phyloP scores from a whole-genome alignment of 2,113 vertebrate genomes.

The Gopherus flavomarginatus region DNA sequence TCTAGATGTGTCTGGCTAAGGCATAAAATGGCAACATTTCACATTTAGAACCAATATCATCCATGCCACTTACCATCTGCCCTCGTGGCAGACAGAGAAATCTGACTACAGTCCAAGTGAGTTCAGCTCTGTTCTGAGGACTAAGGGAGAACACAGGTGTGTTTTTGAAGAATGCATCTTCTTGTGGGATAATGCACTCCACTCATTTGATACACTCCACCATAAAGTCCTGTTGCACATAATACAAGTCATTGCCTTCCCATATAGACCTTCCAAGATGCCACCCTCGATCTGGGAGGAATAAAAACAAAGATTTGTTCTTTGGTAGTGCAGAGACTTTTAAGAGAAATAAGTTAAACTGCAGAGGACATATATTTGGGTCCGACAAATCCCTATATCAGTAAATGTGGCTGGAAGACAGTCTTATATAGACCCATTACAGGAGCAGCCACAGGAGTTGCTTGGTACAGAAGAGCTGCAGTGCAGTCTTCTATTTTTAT shows the following conservation, averaged over 20 bases:
- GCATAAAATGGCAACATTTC: slow-evolving; percentile 36
- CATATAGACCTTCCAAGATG: not conserved
- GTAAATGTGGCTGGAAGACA: not conserved
- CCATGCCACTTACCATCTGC: slow-evolving; percentile 17
- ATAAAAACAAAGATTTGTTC: not conserved
- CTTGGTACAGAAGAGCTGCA: not conserved
- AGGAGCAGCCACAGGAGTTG: not conserved
- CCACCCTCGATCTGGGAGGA: not conserved
- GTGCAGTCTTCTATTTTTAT: not conserved
- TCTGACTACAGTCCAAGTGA: slow-evolving; percentile 12
- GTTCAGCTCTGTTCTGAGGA: not conserved
- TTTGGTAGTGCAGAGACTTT: not conserved
- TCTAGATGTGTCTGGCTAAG: slow-evolving; percentile 46
- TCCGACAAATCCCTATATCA: not conserved
- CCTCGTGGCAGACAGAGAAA: slow-evolving; percentile 32
- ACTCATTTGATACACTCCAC: not conserved
- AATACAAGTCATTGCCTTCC: not conserved
- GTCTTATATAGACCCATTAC: not conserved
- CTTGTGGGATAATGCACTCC: not conserved
- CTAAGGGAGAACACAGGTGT: not conserved
- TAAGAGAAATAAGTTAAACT: not conserved
- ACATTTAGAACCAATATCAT: slow-evolving; percentile 26
- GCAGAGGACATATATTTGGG: not conserved
- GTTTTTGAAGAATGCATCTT: not conserved
- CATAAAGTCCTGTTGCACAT: not conserved